Base-by-base conservation (phyloP, 2,113 vertebrate species). In the Rhea pennata region DNA sequence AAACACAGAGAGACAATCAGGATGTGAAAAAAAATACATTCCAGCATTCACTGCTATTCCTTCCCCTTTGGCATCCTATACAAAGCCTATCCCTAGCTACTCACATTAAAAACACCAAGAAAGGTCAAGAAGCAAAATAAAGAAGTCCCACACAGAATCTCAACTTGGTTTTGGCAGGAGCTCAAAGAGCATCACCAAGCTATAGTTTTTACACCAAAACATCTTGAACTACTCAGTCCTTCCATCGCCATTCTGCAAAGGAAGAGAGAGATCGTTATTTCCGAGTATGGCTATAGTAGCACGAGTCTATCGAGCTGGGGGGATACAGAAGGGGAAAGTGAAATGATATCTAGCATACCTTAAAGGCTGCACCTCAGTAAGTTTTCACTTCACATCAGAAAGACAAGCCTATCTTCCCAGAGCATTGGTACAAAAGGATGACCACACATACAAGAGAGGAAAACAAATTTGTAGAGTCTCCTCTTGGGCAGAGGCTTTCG, bases 271-370 rank as follows among this genome's bases (percentile, higher is more conserved):
- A 26, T 20, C 19, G 4, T 77, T 84, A 40, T 42, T 31, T 71
- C 50, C 9, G 10, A 80, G 17, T 9, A 46, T 31, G 76, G 20
- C 12, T 19, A 12, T 5, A 27, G 26, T 1, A 73, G 29, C 42
- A 59, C 0, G 0, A n/a, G 14, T n/a, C 44, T 54, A 6, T 29
- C 26, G 50, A 83, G n/a, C 15, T 17, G 15, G 8, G 9, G 4
- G 3, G n/a, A 22, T 39, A 61, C 1, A 36, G 26, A 74, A 64
- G 27, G 8, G 36, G 15, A 2, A 3, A 69, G 1, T 16, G 22
- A 50, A 64, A 14, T 19, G 26, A 48, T 1, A 3, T 4, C 20
- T n/a, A 74, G 70, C 2, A 10, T 3, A 19, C 20, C 40, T 59
- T 3, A 74, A 46, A 46, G 78, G 27, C 36, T 10, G 5, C 59